A percentile compares a stretch with the other conserved stretches of the same genome.
Conservation (phyloP, 1,140 invertebrate genomes). For the Aradophagus sp. region DNA sequence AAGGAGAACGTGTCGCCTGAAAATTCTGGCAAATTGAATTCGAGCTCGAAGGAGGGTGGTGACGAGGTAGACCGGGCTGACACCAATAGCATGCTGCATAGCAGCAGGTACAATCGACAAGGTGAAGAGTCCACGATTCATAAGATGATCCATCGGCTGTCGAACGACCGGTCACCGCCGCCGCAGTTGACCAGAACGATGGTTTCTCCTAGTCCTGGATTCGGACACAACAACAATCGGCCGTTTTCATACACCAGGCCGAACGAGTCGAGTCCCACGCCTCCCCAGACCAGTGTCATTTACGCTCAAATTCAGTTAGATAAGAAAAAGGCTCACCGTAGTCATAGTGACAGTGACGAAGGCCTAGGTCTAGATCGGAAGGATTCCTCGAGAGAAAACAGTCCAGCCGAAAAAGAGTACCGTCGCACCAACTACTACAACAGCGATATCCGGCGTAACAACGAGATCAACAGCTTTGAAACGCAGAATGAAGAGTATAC, state of each 20-base stretch:
- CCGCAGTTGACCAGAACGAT: slow-evolving; percentile 77
- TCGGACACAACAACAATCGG: slow-evolving; percentile 82
- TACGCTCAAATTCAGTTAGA: slow-evolving; percentile 84
- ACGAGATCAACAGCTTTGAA: slow-evolving; percentile 68
- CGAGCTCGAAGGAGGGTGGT: slow-evolving; percentile 20
- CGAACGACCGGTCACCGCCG: slow-evolving; percentile 76
- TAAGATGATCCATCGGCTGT: slow-evolving; percentile 71
- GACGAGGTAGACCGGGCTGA: slow-evolving; percentile 61
- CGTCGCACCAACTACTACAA: slow-evolving; percentile 65
- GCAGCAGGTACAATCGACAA: slow-evolving; percentile 66
- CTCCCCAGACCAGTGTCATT: slow-evolving; percentile 75
- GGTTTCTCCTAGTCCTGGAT: slow-evolving; percentile 77
- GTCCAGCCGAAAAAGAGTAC: slow-evolving; percentile 71
- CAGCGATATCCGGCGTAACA: slow-evolving; percentile 64
- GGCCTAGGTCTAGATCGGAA: slow-evolving; percentile 81
- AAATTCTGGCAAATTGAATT: slow-evolving; percentile 31
- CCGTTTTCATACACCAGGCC: slow-evolving; percentile 84
- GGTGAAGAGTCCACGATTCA: slow-evolving; percentile 67
- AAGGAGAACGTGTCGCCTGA: slow-evolving; percentile 43
- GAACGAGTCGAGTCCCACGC: slow-evolving; percentile 65
- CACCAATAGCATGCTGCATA: slow-evolving; percentile 66
- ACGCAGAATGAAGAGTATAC: slow-evolving; percentile 62
- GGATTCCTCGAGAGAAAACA: slow-evolving; percentile 71
- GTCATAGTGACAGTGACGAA: slow-evolving; percentile 83
- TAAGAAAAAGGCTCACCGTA: slow-evolving; percentile 74